Evolutionary conservation across 2,113 vertebrate genomes (phyloP).

Genomic region (Melanerpes formicivorus): DNA sequence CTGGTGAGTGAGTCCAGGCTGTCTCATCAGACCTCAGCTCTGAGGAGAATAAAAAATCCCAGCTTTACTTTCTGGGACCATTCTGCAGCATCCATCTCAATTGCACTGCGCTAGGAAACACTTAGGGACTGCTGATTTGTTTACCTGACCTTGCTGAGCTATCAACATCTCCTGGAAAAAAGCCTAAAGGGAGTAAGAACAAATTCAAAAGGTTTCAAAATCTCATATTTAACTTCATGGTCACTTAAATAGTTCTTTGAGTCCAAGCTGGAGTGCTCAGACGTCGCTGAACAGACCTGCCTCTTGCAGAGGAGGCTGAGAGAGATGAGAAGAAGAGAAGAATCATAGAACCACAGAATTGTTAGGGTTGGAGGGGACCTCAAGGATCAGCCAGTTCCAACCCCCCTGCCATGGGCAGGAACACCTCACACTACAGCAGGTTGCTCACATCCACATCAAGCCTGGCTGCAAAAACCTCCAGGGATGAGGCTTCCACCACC

Average conservation of each 20-base stretch:
- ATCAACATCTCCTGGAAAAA: not conserved
- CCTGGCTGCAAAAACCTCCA: no score
- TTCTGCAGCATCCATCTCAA: not conserved
- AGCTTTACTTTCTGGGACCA: not conserved
- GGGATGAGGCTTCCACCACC: no score
- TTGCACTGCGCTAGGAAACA: not conserved
- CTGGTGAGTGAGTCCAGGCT: not conserved
- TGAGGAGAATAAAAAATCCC: not conserved
- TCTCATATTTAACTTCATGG: accelerated
- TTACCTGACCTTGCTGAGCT: not conserved
- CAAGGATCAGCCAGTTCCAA: no score
- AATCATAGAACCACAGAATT: no score
- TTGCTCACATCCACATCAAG: no score
- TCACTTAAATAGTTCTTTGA: not conserved
- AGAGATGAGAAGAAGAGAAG: not conserved
- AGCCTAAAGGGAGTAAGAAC: not conserved
- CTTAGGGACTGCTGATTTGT: not conserved
- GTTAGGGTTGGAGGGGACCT: no score
- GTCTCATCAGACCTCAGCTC: not conserved
- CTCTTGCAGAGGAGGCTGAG: not conserved
- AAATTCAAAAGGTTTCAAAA: not conserved
- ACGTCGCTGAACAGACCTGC: accelerated
- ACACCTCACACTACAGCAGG: no score
- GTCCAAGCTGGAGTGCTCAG: accelerated
- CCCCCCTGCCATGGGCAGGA: no score